Conservation (phyloP, 2,888 invertebrate species). For the Andrena praecox region DNA sequence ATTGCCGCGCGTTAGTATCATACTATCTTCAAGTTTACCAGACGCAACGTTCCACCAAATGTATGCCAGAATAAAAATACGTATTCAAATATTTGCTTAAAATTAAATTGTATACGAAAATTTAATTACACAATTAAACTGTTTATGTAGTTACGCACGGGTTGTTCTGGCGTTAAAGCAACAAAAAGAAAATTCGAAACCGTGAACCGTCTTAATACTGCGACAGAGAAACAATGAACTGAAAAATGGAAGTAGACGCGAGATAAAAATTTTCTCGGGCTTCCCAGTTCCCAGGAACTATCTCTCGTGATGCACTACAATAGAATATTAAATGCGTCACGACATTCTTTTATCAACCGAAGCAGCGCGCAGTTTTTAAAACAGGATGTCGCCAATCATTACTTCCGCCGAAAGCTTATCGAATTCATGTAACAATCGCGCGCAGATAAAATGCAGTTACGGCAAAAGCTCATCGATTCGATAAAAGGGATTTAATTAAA, state of each 20-base stretch:
- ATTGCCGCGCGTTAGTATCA: background rate
- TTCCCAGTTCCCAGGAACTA: background rate
- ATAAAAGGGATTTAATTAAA: slow-evolving; percentile 21
- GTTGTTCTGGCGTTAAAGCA: slow-evolving; percentile 31
- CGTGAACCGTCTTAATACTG: slow-evolving; percentile 7
- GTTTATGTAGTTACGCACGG: slow-evolving; percentile 8
- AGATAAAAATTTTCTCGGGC: background rate
- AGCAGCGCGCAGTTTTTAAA: slow-evolving; percentile 10
- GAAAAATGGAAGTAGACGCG: background rate
- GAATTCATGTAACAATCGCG: slow-evolving; percentile 7
- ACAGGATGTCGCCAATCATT: slow-evolving; percentile 16
- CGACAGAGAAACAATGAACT: background rate
- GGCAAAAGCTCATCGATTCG: background rate
- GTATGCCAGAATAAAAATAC: slow-evolving; percentile 39
- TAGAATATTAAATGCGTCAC: background rate
- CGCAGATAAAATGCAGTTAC: slow-evolving; percentile 28
- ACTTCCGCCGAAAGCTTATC: slow-evolving; percentile 41
- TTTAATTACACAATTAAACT: background rate
- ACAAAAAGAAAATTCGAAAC: background rate
- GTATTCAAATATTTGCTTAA: background rate
- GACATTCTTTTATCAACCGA: slow-evolving; percentile 33
- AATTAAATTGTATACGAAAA: background rate
- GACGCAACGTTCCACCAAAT: background rate
- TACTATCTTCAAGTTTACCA: background rate
- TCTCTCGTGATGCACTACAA: slow-evolving; percentile 7